phyloP scores from a whole-genome alignment of 2,888 invertebrate genomes.

The Pollenia angustigena region DNA sequence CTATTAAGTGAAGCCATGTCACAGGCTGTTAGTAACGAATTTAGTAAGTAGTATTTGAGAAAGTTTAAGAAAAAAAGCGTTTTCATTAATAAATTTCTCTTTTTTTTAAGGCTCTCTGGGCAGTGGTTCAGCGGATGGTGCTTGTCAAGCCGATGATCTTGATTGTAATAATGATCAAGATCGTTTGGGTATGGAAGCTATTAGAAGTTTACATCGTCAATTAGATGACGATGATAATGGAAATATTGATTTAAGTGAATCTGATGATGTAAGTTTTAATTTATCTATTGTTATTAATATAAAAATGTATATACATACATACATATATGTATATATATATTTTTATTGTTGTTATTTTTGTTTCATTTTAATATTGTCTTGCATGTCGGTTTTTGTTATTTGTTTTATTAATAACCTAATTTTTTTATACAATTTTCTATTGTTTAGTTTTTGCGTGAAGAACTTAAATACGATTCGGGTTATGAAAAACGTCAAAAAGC shows the following conservation, averaged over 20 bases:
- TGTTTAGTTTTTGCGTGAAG: slow-evolving; percentile 95
- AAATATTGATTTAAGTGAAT: slow-evolving; percentile 98
- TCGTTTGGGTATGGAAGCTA: slow-evolving; percentile 95
- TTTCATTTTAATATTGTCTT: slow-evolving; percentile 30
- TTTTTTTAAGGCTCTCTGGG: slow-evolving; percentile 79
- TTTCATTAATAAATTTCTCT: slow-evolving; percentile 11
- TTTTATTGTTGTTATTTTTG: background rate
- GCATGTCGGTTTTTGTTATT: slow-evolving; percentile 25
- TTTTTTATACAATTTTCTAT: slow-evolving; percentile 50
- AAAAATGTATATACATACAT: background rate
- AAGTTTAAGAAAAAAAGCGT: background rate
- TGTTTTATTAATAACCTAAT: background rate
- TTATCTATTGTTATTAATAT: slow-evolving; percentile 21
- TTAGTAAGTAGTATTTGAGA: slow-evolving; percentile 84
- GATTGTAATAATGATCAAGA: slow-evolving; percentile 91
- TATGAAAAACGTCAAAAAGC: slow-evolving; percentile 96
- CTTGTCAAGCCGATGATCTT: slow-evolving; percentile 87
- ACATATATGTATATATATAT: background rate
- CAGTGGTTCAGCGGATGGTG: slow-evolving; percentile 82
- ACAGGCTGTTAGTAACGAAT: slow-evolving; percentile 86
- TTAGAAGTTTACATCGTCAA: slow-evolving; percentile 95
- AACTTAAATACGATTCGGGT: slow-evolving; percentile 97
- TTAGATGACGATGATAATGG: slow-evolving; percentile 99
- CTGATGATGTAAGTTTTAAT: slow-evolving; percentile 93
- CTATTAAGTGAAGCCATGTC: slow-evolving; percentile 86